phyloP scores from a whole-genome alignment of 2,888 invertebrate species.

The Cheilosia scutellata region DNA sequence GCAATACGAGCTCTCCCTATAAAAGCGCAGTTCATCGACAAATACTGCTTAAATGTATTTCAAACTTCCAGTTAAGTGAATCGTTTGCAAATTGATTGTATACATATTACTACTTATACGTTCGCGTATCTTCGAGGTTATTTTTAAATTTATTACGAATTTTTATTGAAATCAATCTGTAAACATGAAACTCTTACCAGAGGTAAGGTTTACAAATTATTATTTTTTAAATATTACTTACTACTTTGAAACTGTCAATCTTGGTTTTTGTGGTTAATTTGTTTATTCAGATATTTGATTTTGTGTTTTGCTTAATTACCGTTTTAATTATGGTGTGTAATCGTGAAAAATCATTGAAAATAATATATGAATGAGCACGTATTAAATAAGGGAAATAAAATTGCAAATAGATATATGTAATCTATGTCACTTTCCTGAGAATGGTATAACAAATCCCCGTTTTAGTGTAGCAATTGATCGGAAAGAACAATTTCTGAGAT shows the following conservation, averaged over 20 bases:
- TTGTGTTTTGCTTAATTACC: not conserved
- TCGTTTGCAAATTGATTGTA: conserved; percentile 18
- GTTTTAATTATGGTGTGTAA: too few species aligned
- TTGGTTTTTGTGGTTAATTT: not conserved
- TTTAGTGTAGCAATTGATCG: too few species aligned
- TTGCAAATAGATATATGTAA: too few species aligned
- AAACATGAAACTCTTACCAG: conserved; percentile 61
- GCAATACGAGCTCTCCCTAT: conserved; percentile 16
- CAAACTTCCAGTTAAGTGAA: conserved; percentile 26
- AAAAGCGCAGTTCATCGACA: conserved; percentile 45
- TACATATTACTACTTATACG: conserved; percentile 8
- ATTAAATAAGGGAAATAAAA: too few species aligned
- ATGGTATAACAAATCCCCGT: too few species aligned
- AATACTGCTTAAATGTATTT: conserved; percentile 45
- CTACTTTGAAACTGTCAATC: not conserved
- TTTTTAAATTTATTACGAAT: not conserved
- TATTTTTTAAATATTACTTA: not conserved
- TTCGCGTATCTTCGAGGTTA: not conserved
- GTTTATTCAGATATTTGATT: not conserved
- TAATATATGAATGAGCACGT: too few species aligned
- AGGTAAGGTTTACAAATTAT: conserved; percentile 40
- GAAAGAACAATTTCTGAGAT: too few species aligned
- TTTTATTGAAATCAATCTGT: not conserved
- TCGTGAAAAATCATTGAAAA: too few species aligned
- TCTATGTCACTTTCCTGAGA: too few species aligned